Percentiles rank a stretch among this genome's conserved stretches.
These are phyloP conservation scores for Synergus japonicus DNA, from an alignment of 2,888 invertebrate genomes.

Conservation along the genomic window DNA sequence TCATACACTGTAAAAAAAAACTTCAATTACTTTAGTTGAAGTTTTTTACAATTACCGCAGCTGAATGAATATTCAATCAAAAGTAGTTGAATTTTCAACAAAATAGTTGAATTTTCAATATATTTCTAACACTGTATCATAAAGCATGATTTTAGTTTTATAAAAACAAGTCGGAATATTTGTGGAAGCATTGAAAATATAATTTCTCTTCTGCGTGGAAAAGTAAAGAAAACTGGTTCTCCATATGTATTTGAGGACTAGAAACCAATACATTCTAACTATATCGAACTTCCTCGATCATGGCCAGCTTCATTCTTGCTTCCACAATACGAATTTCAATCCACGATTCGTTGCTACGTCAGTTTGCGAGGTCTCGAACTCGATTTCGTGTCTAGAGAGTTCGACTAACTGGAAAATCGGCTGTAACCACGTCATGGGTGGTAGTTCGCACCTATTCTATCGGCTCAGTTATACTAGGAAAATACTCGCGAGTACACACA, in stretches of 20 bases:
- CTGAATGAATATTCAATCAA: too few species aligned
- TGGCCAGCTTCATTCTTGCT: constrained; percentile 23
- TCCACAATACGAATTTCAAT: constrained; percentile 29
- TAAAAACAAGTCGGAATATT: too few species aligned
- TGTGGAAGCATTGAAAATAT: too few species aligned
- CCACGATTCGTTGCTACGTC: constrained; percentile 30
- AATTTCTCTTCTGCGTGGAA: neutral
- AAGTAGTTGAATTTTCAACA: too few species aligned
- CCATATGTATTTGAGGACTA: neutral
- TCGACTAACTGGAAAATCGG: constrained; percentile 32
- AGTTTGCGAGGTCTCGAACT: constrained; percentile 31
- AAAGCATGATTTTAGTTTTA: too few species aligned
- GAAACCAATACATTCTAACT: neutral
- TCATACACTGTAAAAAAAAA: too few species aligned
- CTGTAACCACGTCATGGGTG: constrained; percentile 14
- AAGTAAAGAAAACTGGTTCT: neutral
- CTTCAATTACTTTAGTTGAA: too few species aligned
- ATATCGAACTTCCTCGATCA: constrained; percentile 12
- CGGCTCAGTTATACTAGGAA: constrained; percentile 1
- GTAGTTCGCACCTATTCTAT: constrained; percentile 26
- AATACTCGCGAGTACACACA: constrained; percentile 5
- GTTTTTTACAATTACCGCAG: too few species aligned
- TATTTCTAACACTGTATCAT: too few species aligned
- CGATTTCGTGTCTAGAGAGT: constrained; percentile 34
- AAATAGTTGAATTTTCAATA: too few species aligned